Conservation (phyloP, 2,888 invertebrate species). For the Elysia crispata region DNA sequence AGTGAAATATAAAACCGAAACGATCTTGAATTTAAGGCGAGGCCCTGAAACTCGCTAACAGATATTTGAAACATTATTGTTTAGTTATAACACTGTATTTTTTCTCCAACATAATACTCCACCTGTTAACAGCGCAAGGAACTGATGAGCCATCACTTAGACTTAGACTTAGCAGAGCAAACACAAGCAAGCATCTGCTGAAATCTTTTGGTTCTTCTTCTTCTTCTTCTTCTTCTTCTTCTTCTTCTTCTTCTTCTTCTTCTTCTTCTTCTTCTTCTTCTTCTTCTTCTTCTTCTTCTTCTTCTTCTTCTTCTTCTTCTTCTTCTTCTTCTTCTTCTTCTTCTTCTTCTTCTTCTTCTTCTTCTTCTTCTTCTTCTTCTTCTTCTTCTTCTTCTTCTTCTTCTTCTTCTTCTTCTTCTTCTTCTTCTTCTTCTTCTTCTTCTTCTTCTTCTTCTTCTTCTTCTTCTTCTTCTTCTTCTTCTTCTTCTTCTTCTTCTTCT, state of each 20-base stretch:
- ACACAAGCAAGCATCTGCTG: too few relatives aligned
- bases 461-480: conserved; percentile 18
- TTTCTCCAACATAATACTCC: too few relatives aligned
- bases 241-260: conserved; percentile 30
- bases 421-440: conserved; percentile 21
- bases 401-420: conserved; percentile 24
- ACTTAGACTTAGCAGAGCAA: too few relatives aligned
- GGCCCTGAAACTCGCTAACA: too few relatives aligned
- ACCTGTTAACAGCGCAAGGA: too few relatives aligned
- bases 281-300: conserved; percentile 21
- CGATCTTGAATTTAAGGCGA: too few relatives aligned
- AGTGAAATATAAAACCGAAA: too few relatives aligned
- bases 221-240: conserved; percentile 23
- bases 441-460: conserved; percentile 18
- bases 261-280: conserved; percentile 24
- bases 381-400: conserved; percentile 30
- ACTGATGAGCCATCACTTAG: too few relatives aligned
- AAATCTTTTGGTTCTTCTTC: background rate
- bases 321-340: background rate
- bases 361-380: conserved; percentile 18
- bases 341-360: conserved; percentile 6
- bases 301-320: background rate
- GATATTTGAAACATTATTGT: too few relatives aligned
- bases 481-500: conserved; percentile 12
- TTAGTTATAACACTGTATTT: too few relatives aligned